These are phyloP conservation scores for Drosophila yakuba DNA, from an alignment of 1,140 invertebrate genomes.

Conservation along the genomic window DNA sequence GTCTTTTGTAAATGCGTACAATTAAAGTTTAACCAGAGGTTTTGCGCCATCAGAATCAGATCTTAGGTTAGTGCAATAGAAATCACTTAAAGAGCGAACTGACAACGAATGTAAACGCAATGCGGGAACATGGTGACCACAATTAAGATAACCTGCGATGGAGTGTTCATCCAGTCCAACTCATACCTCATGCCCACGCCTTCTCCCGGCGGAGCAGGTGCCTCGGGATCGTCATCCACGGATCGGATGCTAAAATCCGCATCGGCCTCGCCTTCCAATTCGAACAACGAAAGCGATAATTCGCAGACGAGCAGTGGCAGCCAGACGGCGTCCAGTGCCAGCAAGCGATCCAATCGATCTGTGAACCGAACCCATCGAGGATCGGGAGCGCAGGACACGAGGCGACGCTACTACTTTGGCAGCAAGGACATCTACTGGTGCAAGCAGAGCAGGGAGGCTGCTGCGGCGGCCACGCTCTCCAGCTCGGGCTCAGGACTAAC, in stretches of 20 bases:
- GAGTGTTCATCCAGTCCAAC: constrained; percentile 83
- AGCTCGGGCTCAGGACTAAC: constrained; percentile 14
- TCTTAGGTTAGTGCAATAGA: not conserved
- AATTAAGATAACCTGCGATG: constrained; percentile 84
- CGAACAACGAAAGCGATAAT: constrained; percentile 68
- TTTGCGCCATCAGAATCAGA: constrained; percentile 1
- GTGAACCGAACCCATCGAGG: not conserved
- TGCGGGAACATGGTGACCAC: constrained; percentile 81
- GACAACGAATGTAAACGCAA: constrained; percentile 19
- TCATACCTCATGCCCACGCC: constrained; percentile 74
- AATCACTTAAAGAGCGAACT: not conserved
- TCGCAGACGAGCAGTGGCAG: constrained; percentile 68
- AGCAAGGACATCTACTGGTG: constrained; percentile 81
- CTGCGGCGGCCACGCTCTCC: not conserved
- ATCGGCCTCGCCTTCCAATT: constrained; percentile 14
- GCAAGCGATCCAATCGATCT: constrained; percentile 35
- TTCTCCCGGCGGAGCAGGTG: constrained; percentile 2
- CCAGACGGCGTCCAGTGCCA: constrained; percentile 40
- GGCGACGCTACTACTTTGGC: constrained; percentile 71
- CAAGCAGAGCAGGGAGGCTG: constrained; percentile 62
- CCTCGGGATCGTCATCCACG: constrained; percentile 9
- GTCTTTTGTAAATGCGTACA: too few relatives aligned
- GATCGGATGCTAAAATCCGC: constrained; percentile 8
- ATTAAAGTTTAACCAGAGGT: not conserved
- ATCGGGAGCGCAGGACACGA: constrained; percentile 40